These are phyloP conservation scores for Poecilia picta DNA, from an alignment of 2,797 vertebrate species.

Conservation along the genomic window DNA sequence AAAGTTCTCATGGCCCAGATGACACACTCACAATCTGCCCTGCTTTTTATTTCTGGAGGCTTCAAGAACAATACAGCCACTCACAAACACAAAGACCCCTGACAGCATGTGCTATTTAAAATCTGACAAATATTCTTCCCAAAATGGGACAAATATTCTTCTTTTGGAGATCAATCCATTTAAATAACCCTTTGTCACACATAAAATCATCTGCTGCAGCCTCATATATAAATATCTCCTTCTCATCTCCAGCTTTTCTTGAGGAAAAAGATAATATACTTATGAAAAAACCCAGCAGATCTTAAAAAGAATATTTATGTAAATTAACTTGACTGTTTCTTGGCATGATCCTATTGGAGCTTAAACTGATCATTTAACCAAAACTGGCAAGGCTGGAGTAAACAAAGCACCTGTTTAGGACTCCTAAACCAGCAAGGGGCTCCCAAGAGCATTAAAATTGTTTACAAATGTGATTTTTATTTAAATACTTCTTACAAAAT, in stretches of 20 bases:
- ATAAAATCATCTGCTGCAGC: slow-evolving; percentile 13
- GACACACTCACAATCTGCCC: slow-evolving; percentile 59
- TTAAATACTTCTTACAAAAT: background rate
- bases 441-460: background rate
- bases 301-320: background rate
- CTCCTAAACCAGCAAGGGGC: background rate
- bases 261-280: background rate
- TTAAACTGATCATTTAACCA: background rate
- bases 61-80: slow-evolving; percentile 46
- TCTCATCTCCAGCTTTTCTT: slow-evolving; percentile 5
- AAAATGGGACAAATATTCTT: slow-evolving; percentile 39
- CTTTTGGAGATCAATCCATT: slow-evolving; percentile 58
- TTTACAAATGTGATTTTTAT: background rate
- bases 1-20: slow-evolving; percentile 55
- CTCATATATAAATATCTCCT: slow-evolving; percentile 1
- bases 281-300: background rate
- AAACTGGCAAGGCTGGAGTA: background rate
- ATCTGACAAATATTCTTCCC: slow-evolving; percentile 38
- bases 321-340: background rate
- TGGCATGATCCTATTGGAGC: background rate
- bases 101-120: slow-evolving; percentile 61
- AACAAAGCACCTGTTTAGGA: background rate
- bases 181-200: slow-evolving; percentile 20
- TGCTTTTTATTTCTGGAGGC: slow-evolving; percentile 77
- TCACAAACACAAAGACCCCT: slow-evolving; percentile 32